Evolutionary conservation across 2,113 vertebrate genomes (phyloP).

Genomic region (Trogon surrucura): DNA sequence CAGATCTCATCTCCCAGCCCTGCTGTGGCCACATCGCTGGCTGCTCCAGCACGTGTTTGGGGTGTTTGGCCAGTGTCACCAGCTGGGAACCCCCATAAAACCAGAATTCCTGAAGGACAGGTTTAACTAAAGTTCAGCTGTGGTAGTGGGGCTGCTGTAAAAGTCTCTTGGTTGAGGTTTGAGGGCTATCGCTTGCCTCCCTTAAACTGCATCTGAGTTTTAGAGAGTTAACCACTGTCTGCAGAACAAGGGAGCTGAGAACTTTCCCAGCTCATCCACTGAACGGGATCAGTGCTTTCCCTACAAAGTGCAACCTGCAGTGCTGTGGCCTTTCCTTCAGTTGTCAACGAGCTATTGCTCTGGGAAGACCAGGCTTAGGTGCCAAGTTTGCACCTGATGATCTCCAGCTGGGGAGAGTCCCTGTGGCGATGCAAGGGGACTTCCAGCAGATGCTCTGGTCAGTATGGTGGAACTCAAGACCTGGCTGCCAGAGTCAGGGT

Average conservation of each 20-base stretch:
- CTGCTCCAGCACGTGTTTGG: not conserved
- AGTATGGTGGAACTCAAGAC: not conserved
- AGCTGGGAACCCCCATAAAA: not conserved
- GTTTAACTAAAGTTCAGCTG: not conserved
- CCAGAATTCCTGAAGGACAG: not conserved
- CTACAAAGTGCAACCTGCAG: not conserved
- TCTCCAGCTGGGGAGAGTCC: not conserved
- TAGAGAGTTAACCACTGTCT: not conserved
- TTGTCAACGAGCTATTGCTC: not conserved
- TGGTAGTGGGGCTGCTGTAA: not conserved
- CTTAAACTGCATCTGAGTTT: fast-evolving
- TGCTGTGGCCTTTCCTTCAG: not conserved
- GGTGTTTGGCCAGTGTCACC: not conserved
- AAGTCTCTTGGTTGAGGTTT: fast-evolving
- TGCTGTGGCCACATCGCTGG: not conserved
- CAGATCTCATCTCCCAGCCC: not conserved
- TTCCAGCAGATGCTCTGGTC: not conserved
- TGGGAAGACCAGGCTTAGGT: not conserved
- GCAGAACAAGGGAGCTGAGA: not conserved
- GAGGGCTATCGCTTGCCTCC: not conserved
- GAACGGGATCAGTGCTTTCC: not conserved
- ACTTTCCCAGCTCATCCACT: not conserved
- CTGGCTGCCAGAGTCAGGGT: not conserved
- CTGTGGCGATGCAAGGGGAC: fast-evolving
- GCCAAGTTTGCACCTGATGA: not conserved